Conservation (phyloP, 2,888 invertebrate genomes). For the Nephrotoma appendiculata region DNA sequence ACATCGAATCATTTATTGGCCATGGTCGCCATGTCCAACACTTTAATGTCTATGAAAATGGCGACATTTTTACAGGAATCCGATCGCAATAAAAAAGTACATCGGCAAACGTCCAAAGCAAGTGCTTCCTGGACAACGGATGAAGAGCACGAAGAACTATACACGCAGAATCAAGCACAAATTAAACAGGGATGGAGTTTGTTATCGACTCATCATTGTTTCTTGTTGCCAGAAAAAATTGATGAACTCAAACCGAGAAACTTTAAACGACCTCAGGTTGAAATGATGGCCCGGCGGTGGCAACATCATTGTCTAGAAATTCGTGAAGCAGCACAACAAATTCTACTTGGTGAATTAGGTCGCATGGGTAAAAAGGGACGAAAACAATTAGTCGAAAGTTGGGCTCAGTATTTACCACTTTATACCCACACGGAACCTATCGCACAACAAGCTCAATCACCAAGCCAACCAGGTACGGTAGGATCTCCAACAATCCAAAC, state of each 20-base stretch:
- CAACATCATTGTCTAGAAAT: slow-evolving; percentile 98
- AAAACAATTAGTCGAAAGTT: slow-evolving; percentile 82
- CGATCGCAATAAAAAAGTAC: slow-evolving; percentile 59
- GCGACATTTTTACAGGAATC: slow-evolving; percentile 85
- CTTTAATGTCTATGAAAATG: slow-evolving; percentile 95
- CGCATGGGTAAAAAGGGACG: slow-evolving; percentile 63
- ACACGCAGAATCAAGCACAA: slow-evolving; percentile 76
- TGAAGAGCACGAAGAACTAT: slow-evolving; percentile 70
- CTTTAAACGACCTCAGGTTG: slow-evolving; percentile 91
- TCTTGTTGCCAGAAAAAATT: slow-evolving; percentile 86
- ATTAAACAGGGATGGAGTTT: slow-evolving; percentile 97
- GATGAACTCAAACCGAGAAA: slow-evolving; percentile 52
- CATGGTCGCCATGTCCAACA: slow-evolving; percentile 89
- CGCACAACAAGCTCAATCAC: slow-evolving; percentile 43
- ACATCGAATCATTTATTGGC: slow-evolving; percentile 93
- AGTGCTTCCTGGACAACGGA: slow-evolving; percentile 54
- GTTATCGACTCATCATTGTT: slow-evolving; percentile 90
- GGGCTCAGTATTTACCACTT: slow-evolving; percentile 89
- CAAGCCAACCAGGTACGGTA: slow-evolving; percentile 15
- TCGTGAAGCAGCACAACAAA: slow-evolving; percentile 90
- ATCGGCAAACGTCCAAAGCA: slow-evolving; percentile 46
- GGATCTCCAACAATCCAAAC: slow-evolving; percentile 6
- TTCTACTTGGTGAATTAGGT: slow-evolving; percentile 83
- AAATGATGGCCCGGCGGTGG: slow-evolving; percentile 95
- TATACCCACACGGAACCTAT: slow-evolving; percentile 70